Evolutionary conservation across 2,888 invertebrate species (phyloP).

Genomic region (Xanthorhoe designata): DNA sequence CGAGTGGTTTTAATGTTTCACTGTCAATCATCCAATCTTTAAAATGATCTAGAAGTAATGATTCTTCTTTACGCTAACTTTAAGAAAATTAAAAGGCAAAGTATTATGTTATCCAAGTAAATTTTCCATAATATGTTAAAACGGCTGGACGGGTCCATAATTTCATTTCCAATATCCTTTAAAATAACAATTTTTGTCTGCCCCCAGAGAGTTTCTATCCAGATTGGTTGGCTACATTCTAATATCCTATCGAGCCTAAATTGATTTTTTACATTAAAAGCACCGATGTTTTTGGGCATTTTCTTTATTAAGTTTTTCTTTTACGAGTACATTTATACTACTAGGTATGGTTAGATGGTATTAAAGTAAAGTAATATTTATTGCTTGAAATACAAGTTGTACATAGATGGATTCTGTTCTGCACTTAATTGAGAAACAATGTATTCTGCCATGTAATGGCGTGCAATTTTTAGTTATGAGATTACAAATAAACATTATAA

Average conservation of each 20-base stretch:
- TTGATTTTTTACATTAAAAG: constrained; percentile 28
- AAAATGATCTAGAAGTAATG: no score
- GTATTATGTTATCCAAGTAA: not conserved
- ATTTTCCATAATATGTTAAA: constrained; percentile 27
- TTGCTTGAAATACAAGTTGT: no score
- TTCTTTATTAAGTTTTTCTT: constrained; percentile 9
- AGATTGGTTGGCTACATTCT: constrained; percentile 38
- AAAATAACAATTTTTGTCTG: constrained; percentile 40
- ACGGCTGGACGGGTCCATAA: constrained; percentile 21
- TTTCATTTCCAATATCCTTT: constrained; percentile 37
- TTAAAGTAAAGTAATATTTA: no score
- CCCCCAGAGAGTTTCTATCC: constrained; percentile 37
- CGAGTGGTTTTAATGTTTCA: no score
- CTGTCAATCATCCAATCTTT: no score
- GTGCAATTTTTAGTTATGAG: no score
- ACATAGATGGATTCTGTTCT: no score
- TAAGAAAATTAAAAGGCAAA: not conserved
- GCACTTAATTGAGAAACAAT: no score
- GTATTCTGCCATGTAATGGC: no score
- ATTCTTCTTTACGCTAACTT: no score
- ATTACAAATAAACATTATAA: no score
- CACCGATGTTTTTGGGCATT: constrained; percentile 12
- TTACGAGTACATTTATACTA: not conserved
- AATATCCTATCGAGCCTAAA: constrained; percentile 37
- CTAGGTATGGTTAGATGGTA: no score